phyloP scores from a whole-genome alignment of 2,797 vertebrate species.

The Heterohyrax brucei region DNA sequence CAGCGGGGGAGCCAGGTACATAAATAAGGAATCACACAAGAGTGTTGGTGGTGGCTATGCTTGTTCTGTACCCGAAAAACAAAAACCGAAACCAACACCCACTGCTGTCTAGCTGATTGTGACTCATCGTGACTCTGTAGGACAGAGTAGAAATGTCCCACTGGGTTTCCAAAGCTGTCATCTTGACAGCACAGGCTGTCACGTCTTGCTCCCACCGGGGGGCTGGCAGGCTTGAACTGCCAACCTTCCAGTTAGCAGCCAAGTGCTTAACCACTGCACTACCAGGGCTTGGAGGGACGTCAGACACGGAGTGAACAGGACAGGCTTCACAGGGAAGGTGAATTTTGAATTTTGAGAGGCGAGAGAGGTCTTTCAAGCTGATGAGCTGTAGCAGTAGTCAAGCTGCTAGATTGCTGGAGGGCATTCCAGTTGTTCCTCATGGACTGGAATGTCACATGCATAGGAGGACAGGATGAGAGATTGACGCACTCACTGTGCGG shows the following conservation, averaged over 20 bases:
- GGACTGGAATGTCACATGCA: background rate
- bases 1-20: background rate
- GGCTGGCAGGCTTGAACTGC: too few relatives aligned
- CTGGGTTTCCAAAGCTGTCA: too few relatives aligned
- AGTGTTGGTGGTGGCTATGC: fast-evolving
- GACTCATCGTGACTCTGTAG: too few relatives aligned
- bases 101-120: too few relatives aligned
- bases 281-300: background rate
- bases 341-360: background rate
- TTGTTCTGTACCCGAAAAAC: background rate
- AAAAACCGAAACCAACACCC: too few relatives aligned
- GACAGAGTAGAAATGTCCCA: too few relatives aligned
- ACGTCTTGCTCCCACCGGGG: too few relatives aligned
- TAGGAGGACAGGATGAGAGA: background rate
- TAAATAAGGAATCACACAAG: background rate
- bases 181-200: too few relatives aligned
- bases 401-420: background rate
- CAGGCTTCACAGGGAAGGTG: background rate
- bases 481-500: background rate
- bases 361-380: background rate
- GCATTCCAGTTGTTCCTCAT: background rate
- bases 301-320: background rate
- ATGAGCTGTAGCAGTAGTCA: background rate
- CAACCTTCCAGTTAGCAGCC: too few relatives aligned
- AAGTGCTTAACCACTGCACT: too few relatives aligned